These are phyloP conservation scores for Vulpes lagopus DNA, from an alignment of 2,113 vertebrate species.

Conservation along the genomic window DNA sequence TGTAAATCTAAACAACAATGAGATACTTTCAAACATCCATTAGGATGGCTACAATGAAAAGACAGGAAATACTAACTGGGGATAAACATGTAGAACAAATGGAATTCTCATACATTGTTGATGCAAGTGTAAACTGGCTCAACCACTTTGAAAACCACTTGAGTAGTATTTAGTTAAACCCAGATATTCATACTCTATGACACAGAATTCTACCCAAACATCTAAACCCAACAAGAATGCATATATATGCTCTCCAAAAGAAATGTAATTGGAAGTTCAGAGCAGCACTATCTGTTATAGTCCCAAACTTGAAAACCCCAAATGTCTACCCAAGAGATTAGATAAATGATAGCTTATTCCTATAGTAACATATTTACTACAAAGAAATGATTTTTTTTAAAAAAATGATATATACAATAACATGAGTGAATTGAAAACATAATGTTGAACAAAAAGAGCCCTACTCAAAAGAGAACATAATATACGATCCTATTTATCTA, in stretches of 20 bases:
- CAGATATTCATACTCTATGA: neutral
- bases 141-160: neutral
- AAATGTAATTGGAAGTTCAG: neutral
- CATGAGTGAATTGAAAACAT: constrained; percentile 7
- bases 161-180: neutral
- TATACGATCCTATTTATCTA: neutral
- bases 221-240: neutral
- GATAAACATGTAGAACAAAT: neutral
- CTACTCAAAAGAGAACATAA: neutral
- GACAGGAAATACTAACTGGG: neutral
- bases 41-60: neutral
- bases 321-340: neutral
- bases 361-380: neutral
- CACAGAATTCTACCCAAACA: neutral
- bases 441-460: neutral
- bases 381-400: neutral
- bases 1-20: neutral
- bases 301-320: neutral
- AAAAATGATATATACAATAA: neutral
- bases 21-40: neutral
- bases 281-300: neutral
- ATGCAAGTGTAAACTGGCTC: neutral
- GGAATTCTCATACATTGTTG: neutral
- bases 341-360: constrained; percentile 20
- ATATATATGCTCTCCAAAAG: neutral